Percentiles rank a stretch among this genome's conserved stretches.
Evolutionary conservation across 2,113 vertebrate genomes (phyloP).

Genomic region (Zapornia atra): DNA sequence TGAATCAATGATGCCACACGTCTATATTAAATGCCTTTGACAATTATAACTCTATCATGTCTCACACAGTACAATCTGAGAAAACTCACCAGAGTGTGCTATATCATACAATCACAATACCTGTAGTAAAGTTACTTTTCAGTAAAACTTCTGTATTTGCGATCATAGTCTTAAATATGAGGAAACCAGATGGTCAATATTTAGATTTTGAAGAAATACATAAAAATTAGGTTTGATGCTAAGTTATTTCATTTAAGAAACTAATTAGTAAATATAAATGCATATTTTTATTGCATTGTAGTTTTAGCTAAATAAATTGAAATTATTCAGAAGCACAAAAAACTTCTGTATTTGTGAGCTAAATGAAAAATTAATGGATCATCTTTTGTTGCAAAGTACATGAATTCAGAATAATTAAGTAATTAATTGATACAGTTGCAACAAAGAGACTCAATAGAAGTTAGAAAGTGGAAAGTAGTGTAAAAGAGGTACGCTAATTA

Average conservation of each 20-base stretch:
- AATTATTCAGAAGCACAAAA: not conserved
- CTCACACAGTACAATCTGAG: not conserved
- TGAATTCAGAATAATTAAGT: not conserved
- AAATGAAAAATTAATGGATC: not conserved
- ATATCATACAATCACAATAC: not conserved
- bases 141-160: not conserved
- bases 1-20: not conserved
- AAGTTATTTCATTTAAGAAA: not conserved
- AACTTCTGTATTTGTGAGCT: not conserved
- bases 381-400: not conserved
- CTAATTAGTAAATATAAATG: not conserved
- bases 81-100: not conserved
- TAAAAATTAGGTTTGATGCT: not conserved
- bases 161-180: not conserved
- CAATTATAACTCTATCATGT: not conserved
- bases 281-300: not conserved
- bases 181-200: not conserved
- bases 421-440: not conserved
- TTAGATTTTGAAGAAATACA: not conserved
- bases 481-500: not conserved
- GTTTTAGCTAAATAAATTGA: not conserved
- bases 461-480: not conserved
- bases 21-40: not conserved
- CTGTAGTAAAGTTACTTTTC: not conserved
- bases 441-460: not conserved